These are phyloP conservation scores for Anneissia japonica DNA, from an alignment of 35 echinoderm and acorn worm genomes.

Conservation along the genomic window DNA sequence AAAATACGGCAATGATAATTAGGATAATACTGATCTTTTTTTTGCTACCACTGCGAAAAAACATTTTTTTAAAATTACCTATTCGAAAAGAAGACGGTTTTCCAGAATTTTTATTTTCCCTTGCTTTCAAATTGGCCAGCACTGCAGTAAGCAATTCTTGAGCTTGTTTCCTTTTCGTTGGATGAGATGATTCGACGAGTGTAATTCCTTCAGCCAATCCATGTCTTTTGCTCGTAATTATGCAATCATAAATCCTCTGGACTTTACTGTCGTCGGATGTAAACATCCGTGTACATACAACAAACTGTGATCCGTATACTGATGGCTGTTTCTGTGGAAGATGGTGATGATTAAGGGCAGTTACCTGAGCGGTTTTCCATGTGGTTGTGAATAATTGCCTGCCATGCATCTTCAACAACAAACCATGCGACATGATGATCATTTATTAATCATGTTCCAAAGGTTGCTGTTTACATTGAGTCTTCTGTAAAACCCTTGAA, in stretches of 20 bases:
- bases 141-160: constrained; percentile 46
- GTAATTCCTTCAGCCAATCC: constrained; percentile 86
- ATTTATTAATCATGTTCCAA: too few species aligned
- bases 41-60: neutral
- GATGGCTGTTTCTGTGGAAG: too few species aligned
- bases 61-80: constrained; percentile 25
- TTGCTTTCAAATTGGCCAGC: constrained; percentile 47
- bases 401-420: too few species aligned
- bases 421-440: too few species aligned
- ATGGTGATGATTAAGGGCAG: too few species aligned
- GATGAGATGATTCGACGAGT: constrained; percentile 57
- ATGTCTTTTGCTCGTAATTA: constrained; percentile 59
- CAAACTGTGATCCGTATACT: too few species aligned
- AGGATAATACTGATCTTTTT: neutral
- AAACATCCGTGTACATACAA: neutral
- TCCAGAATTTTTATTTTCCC: constrained; percentile 19
- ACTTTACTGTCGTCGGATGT: constrained; percentile 16
- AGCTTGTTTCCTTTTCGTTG: constrained; percentile 48
- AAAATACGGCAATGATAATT: neutral
- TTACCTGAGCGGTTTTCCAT: too few species aligned
- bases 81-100: constrained; percentile 64
- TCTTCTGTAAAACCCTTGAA: too few species aligned
- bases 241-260: constrained; percentile 20
- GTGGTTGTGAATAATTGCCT: too few species aligned
- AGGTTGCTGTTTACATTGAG: too few species aligned